These are phyloP conservation scores for Drosophila subsilvestris DNA, from an alignment of 2,888 invertebrate genomes.

Conservation along the genomic window DNA sequence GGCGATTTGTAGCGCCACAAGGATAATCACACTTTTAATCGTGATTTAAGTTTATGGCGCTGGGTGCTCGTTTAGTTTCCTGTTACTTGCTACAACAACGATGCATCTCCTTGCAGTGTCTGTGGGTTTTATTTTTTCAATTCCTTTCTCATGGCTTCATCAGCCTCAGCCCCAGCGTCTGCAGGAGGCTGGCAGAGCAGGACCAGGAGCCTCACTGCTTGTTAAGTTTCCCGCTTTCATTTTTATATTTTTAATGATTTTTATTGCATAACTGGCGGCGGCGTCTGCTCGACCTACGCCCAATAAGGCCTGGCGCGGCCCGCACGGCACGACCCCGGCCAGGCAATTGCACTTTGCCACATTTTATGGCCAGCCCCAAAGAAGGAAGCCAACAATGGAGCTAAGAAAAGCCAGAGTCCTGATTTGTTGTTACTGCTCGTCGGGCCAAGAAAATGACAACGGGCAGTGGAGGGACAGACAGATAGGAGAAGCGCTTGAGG, in stretches of 20 bases:
- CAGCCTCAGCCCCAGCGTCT: slow-evolving; percentile 19
- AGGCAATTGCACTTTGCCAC: slow-evolving; percentile 80
- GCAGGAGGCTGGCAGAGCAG: neutral
- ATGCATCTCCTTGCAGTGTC: slow-evolving; percentile 39
- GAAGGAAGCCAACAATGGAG: slow-evolving; percentile 25
- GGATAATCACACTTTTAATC: slow-evolving; percentile 84
- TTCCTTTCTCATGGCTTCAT: slow-evolving; percentile 60
- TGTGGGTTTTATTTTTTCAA: slow-evolving; percentile 41
- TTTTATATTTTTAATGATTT: slow-evolving; percentile 80
- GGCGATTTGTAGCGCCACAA: slow-evolving; percentile 83
- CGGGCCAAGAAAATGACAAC: slow-evolving; percentile 4
- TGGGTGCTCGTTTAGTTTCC: slow-evolving; percentile 75
- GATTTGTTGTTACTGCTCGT: slow-evolving; percentile 26
- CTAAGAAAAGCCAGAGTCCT: slow-evolving; percentile 2
- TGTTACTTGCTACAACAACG: slow-evolving; percentile 50
- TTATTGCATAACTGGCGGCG: slow-evolving; percentile 73
- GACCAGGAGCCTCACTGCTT: slow-evolving; percentile 44
- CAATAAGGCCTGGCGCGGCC: slow-evolving; percentile 15
- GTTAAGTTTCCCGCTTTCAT: slow-evolving; percentile 71
- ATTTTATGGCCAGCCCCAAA: slow-evolving; percentile 64
- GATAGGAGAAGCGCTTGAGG: neutral
- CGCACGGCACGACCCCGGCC: slow-evolving; percentile 25
- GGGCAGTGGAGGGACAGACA: neutral
- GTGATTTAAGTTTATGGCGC: slow-evolving; percentile 83
- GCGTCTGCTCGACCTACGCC: slow-evolving; percentile 30